These are phyloP conservation scores for Vulpes lagopus DNA, from an alignment of 2,113 vertebrate genomes.

Conservation along the genomic window DNA sequence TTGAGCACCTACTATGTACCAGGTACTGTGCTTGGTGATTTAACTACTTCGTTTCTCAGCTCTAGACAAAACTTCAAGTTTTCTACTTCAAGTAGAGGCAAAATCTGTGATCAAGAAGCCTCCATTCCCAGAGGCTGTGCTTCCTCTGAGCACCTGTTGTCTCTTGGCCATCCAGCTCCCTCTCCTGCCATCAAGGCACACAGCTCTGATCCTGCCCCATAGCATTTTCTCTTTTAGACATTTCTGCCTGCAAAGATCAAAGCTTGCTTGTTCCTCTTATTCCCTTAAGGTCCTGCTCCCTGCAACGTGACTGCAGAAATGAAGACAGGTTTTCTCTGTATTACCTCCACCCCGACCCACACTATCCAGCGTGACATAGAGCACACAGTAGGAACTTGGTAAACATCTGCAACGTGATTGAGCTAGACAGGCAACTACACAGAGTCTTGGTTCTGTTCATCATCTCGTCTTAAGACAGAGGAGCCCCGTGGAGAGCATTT, in stretches of 20 bases:
- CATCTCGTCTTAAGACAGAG: background rate
- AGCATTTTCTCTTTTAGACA: background rate
- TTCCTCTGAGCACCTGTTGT: background rate
- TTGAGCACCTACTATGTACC: background rate
- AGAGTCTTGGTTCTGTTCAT: background rate
- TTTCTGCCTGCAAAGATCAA: background rate
- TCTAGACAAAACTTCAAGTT: background rate
- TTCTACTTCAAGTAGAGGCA: background rate
- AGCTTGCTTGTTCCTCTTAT: background rate
- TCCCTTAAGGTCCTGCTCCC: background rate
- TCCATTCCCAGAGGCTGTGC: background rate
- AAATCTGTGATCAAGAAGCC: background rate
- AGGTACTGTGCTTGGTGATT: background rate
- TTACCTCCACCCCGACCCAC: background rate
- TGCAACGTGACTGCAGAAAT: background rate
- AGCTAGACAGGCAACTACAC: background rate
- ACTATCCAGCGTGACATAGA: background rate
- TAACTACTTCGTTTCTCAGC: background rate
- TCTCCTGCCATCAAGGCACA: background rate
- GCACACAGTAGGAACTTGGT: background rate
- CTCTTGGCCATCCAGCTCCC: background rate
- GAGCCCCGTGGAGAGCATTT: background rate
- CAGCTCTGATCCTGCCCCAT: background rate
- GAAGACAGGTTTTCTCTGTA: background rate
- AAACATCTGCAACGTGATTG: background rate